phyloP scores from a whole-genome alignment of 2,797 vertebrate genomes.

The Sarcophilus harrisii region DNA sequence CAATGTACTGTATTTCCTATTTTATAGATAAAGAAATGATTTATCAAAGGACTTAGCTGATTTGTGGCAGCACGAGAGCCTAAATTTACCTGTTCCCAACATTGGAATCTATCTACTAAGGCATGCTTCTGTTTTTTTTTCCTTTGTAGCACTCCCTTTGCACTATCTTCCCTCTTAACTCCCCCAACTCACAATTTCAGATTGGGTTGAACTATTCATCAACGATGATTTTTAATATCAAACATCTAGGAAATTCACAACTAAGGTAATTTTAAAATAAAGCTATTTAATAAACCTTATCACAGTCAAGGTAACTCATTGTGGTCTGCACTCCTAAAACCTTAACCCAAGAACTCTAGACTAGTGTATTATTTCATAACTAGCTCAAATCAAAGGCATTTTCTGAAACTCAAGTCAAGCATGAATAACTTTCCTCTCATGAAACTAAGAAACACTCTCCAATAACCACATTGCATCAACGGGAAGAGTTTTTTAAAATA shows the following conservation, averaged over 20 bases:
- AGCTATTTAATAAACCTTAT: conserved; percentile 54
- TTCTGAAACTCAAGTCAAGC: not conserved
- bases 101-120: not conserved
- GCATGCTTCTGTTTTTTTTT: not conserved
- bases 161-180: not conserved
- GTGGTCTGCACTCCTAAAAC: not conserved
- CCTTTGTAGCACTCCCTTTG: not conserved
- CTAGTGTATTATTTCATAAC: not conserved
- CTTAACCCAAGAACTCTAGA: not conserved
- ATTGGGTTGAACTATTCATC: conserved; percentile 42
- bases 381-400: not conserved
- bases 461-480: not conserved
- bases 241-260: conserved; percentile 72
- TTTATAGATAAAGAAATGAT: conserved; percentile 1
- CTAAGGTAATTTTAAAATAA: conserved; percentile 59
- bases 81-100: not conserved
- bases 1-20: not conserved
- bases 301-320: not conserved
- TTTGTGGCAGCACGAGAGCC: not conserved
- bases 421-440: not conserved
- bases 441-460: not conserved
- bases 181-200: not conserved
- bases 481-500: too few species aligned
- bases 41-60: not conserved
- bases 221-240: conserved; percentile 57